Conservation (phyloP, 2,888 invertebrate genomes). For the Sylvicola cinctus region DNA sequence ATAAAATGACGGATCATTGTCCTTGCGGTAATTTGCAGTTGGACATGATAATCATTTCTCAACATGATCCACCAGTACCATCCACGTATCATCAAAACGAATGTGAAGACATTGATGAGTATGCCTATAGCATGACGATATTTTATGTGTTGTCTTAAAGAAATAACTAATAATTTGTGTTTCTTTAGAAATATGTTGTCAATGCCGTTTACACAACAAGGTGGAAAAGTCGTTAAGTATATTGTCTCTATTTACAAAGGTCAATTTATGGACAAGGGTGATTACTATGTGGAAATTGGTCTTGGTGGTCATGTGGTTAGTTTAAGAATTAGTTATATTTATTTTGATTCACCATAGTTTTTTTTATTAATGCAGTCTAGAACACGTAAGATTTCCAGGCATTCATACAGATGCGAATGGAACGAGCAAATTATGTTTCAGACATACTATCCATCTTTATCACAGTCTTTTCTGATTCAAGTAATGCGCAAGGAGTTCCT, state of each 20-base stretch:
- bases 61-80: conserved; percentile 35
- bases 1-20: conserved; percentile 25
- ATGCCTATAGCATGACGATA: too few species aligned
- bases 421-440: conserved; percentile 56
- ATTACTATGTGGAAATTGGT: conserved; percentile 19
- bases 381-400: conserved; percentile 35
- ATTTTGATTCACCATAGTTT: conserved; percentile 1
- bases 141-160: too few species aligned
- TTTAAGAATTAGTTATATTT: conserved; percentile 1
- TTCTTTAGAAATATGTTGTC: conserved; percentile 37
- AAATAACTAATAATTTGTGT: too few species aligned
- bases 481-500: conserved; percentile 18
- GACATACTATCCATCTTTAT: conserved; percentile 65
- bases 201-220: conserved; percentile 30
- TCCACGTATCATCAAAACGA: conserved; percentile 24
- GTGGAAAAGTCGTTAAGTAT: conserved; percentile 30
- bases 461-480: conserved; percentile 49
- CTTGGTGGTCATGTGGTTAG: conserved; percentile 11
- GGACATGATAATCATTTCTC: conserved; percentile 52
- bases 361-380: conserved; percentile 30
- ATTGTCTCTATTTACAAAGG: conserved; percentile 34
- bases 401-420: conserved; percentile 44
- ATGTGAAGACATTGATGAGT: conserved; percentile 54
- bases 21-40: conserved; percentile 62
- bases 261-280: conserved; percentile 21